phyloP scores from a whole-genome alignment of 1,140 invertebrate species.

The Cotesia glomerata region DNA sequence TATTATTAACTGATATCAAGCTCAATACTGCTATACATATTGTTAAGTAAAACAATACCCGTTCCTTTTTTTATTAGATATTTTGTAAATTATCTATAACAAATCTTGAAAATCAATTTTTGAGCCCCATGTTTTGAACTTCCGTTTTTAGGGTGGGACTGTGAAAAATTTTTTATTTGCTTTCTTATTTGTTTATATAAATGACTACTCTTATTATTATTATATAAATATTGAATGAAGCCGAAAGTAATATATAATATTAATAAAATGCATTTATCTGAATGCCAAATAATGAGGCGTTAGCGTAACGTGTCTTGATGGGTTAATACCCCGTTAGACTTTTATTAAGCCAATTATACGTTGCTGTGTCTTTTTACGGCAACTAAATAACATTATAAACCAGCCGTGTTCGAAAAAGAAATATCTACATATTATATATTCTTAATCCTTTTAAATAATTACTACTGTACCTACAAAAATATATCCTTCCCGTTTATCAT shows the following conservation, averaged over 20 bases:
- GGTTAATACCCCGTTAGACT: background rate
- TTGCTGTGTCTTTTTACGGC: background rate
- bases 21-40: background rate
- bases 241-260: too few species aligned
- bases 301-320: too few species aligned
- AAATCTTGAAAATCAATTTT: too few species aligned
- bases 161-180: too few species aligned
- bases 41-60: background rate
- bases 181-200: too few species aligned
- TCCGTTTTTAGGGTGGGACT: too few species aligned
- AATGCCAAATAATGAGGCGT: too few species aligned
- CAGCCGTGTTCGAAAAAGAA: constrained; percentile 23
- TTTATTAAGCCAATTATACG: background rate
- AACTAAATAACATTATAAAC: background rate
- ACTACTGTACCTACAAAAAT: constrained; percentile 1
- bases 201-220: too few species aligned
- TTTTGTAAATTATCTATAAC: background rate
- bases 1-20: background rate
- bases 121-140: too few species aligned
- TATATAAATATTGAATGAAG: too few species aligned
- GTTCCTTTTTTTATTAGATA: background rate
- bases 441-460: background rate
- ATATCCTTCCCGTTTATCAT: constrained; percentile 5
- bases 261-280: too few species aligned
- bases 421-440: constrained; percentile 3